Base-by-base conservation (phyloP, 2,113 vertebrate genomes). In the Hypomesus transpacificus region DNA sequence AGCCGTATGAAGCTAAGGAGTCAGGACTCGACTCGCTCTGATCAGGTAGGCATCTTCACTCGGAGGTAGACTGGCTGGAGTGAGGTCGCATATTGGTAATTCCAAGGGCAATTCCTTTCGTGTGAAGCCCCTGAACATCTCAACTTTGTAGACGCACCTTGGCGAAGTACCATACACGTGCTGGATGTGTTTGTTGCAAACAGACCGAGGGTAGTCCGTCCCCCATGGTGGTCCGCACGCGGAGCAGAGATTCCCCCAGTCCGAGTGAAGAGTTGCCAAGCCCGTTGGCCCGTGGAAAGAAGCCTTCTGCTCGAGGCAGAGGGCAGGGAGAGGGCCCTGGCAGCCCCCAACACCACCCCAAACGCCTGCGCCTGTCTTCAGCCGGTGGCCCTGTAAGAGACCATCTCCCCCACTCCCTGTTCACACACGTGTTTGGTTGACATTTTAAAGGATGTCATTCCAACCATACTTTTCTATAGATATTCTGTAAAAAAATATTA, bases 1-100 rank as follows among this genome's bases (percentile, higher is more conserved):
- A 91, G 91, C 24, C 90, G 96, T 79, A 98, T 97, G 93, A 92
- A 96, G 31, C 94, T 97, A 0, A 90, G 96, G 21, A 98, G 96
- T 86, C 95, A 95, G 78, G 96, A 98, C 66, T 54, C 86, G 3
- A 83, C 79, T 0, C 87, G 56, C 85, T 46, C 84, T 0, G 96
- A 98, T 13, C 96, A 94, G 93, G 96, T 93, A 88, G 71, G 79
- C 50, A 7, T 34, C 31, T 4, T 5, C 31, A 6, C 31, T 34
- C 31, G 5, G 31, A 8, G 31, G 31, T 34, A 34, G 31, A 34
- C 6, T 34, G 31, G 7, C 24, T 26, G 24, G 24, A 26, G 24
- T 26, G 24, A 26, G 2, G 24, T 26, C 24, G 24, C 9, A 11
- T 34, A 34, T 6, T 46, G 39, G 39, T 46, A 9, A 46, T 46